Evolutionary conservation across 1,140 invertebrate species (phyloP).

Genomic region (Eciton burchellii): DNA sequence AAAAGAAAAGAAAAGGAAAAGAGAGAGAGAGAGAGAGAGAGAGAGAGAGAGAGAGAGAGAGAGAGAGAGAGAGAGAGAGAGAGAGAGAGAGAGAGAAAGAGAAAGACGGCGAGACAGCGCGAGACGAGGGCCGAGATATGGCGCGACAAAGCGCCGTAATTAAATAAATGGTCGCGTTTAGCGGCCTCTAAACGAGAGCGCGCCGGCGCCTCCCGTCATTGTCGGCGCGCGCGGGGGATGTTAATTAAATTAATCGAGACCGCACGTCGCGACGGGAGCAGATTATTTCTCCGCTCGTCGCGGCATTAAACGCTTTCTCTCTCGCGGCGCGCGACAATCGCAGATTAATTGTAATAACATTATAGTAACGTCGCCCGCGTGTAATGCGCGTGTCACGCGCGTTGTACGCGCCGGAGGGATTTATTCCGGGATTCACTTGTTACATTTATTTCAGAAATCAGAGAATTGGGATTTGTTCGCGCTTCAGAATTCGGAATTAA

Average conservation of each 20-base stretch:
- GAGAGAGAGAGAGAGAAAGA: too few species aligned
- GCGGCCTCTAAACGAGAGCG: constrained; percentile 19
- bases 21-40: too few species aligned
- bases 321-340: constrained; percentile 21
- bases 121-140: constrained; percentile 61
- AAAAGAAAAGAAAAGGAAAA: too few species aligned
- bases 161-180: constrained; percentile 63
- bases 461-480: neutral
- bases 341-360: constrained; percentile 54
- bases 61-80: too few species aligned
- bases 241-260: constrained; percentile 67
- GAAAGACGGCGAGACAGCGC: constrained; percentile 17
- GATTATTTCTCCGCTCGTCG: constrained; percentile 55
- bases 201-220: constrained; percentile 54
- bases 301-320: constrained; percentile 43
- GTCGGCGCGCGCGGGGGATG: constrained; percentile 52
- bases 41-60: too few species aligned
- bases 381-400: neutral
- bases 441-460: neutral
- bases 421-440: neutral
- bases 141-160: constrained; percentile 67
- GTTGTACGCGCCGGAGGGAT: neutral
- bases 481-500: neutral
- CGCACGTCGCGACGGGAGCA: constrained; percentile 36
- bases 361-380: neutral